Evolutionary conservation across 2,888 invertebrate genomes (phyloP), one percentile per base, ranked within the genome.

Genomic region (Merodon equestris): DNA sequence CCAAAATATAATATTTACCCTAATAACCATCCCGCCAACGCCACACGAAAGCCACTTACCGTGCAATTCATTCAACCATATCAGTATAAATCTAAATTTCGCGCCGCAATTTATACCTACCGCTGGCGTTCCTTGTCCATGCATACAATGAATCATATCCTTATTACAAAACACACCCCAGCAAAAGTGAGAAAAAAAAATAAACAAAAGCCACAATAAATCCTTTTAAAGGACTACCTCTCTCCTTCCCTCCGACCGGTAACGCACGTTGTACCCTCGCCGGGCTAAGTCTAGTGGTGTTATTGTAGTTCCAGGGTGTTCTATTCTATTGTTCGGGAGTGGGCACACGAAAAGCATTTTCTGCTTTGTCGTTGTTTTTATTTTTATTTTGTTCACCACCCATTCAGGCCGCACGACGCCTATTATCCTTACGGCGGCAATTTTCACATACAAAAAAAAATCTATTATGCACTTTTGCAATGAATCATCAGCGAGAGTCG

Each of bases 81-180:
- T 76, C 66, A 66, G 72, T 71, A 76, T 76, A 76, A 76, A 76
- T 76, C 76, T 76, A 76, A 76, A 76, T 66, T 72, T 76, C 15
- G 60, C 64, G 50, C n/a, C 56, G 50, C 64, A 76, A 76, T 76
- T 76, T 76, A 76, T 76, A 76, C 72, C 60, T 71, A 60, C 66
- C 64, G 44, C 71, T 66, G 66, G 72, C 60, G 57, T 56, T 60
- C 54, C 44, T 53, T 44, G 71, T 48, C 66, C 76, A 76, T 72
- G 72, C 64, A 76, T 64, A 71, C 72, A 71, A 76, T 76, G 76
- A 76, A 76, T 76, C 76, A 76, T 76, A 71, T 66, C 76, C 76
- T 76, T 76, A 76, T 76, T 76, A 76, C 60, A 61, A 40, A 72
- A 72, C 76, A 76, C 76, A 71, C 66, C 76, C 17, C 27, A 19